phyloP scores from a whole-genome alignment of 2,797 vertebrate genomes.

The Lycodopsis pacificus region DNA sequence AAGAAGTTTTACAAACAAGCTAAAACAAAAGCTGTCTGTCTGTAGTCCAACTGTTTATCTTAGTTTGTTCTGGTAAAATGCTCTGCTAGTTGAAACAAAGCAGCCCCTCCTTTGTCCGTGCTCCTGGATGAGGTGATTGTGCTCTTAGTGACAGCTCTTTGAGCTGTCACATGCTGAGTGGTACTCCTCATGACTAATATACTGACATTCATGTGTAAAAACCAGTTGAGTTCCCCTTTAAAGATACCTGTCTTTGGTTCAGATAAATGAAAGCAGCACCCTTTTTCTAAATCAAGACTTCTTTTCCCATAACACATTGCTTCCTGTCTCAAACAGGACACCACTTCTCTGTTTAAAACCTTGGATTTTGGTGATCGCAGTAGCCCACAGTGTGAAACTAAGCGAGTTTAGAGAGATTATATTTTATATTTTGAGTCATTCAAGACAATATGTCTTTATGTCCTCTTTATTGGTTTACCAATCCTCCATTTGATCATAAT shows the following conservation, averaged over 20 bases:
- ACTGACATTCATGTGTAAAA: neutral
- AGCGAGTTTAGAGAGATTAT: neutral
- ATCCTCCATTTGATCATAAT: neutral
- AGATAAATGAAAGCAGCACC: neutral
- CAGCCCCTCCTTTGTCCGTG: no score
- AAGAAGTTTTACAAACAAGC: no score
- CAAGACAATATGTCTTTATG: neutral
- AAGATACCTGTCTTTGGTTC: neutral
- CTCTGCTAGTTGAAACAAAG: no score
- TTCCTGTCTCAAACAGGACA: neutral
- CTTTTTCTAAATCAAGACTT: neutral
- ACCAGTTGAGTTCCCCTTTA: neutral
- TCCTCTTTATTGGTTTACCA: neutral
- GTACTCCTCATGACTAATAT: neutral
- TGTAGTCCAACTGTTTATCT: no score
- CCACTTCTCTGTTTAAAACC: neutral
- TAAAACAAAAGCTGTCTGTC: no score
- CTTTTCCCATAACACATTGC: no score
- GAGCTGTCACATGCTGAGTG: neutral
- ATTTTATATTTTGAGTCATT: neutral
- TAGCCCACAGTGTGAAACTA: neutral
- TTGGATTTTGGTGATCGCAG: neutral
- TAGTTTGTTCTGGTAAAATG: no score
- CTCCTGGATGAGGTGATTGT: no score
- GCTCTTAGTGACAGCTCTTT: no score